Conservation (phyloP, 2,888 invertebrate species). For the Campopleginae sp. region DNA sequence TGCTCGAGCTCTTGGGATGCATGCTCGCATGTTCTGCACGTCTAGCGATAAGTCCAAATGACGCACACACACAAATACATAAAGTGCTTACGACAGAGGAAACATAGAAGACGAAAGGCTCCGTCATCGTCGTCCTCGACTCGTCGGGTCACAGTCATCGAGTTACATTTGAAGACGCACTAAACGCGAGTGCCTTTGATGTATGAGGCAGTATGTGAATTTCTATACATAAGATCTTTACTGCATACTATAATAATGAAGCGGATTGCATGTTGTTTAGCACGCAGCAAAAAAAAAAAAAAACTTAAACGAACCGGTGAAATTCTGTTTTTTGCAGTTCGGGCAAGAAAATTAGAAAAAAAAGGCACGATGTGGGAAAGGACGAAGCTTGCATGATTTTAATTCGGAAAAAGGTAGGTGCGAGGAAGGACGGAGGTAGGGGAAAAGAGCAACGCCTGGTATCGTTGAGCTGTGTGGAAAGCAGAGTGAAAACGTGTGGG, state of each 20-base stretch:
- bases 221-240: constrained; percentile 9
- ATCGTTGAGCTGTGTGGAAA: constrained; percentile 31
- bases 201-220: constrained; percentile 34
- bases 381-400: not conserved
- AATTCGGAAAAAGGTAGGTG: not conserved
- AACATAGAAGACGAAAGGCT: not conserved
- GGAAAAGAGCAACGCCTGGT: constrained; percentile 30
- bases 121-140: constrained; percentile 41
- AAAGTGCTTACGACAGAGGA: not conserved
- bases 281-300: not conserved
- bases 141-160: constrained; percentile 30
- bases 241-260: constrained; percentile 25
- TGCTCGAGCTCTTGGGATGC: constrained; percentile 7
- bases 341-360: not conserved
- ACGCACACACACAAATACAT: not conserved
- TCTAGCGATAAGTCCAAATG: constrained; percentile 48
- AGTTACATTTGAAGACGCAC: constrained; percentile 42
- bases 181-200: constrained; percentile 35
- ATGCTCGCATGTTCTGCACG: constrained; percentile 51
- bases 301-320: no score
- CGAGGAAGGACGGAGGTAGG: not conserved
- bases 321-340: not conserved
- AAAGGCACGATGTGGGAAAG: not conserved
- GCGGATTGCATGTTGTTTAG: constrained; percentile 16
- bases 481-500: constrained; percentile 56